phyloP scores from a whole-genome alignment of 2,888 invertebrate genomes.

The Isoperla grammatica region DNA sequence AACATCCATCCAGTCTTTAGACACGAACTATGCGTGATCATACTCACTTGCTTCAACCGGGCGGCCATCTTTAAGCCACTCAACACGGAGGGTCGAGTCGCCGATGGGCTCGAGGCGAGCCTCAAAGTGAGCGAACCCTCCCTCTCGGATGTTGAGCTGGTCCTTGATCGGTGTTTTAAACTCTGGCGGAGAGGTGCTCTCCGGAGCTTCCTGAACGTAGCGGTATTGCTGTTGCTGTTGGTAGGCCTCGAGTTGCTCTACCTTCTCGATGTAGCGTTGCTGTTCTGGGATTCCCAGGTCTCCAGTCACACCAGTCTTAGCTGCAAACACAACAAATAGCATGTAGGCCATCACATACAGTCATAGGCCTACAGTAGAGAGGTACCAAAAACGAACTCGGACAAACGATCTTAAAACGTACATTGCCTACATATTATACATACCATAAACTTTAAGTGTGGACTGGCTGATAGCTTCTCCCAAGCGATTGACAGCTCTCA shows the following conservation, averaged over 20 bases:
- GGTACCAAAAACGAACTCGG: too few species aligned
- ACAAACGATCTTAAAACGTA: too few species aligned
- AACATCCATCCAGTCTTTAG: too few species aligned
- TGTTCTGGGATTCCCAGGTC: slow-evolving; percentile 88
- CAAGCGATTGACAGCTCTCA: slow-evolving; percentile 82
- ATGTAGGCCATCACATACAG: too few species aligned
- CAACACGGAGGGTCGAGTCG: slow-evolving; percentile 81
- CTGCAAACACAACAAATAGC: slow-evolving; percentile 34
- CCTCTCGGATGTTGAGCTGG: slow-evolving; percentile 80
- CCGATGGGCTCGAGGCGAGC: slow-evolving; percentile 90
- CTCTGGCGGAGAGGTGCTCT: slow-evolving; percentile 73
- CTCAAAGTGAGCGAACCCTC: slow-evolving; percentile 93
- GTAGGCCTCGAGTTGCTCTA: slow-evolving; percentile 86
- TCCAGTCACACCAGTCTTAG: slow-evolving; percentile 75
- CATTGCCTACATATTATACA: too few species aligned
- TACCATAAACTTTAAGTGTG: slow-evolving; percentile 63
- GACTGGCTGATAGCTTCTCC: slow-evolving; percentile 87
- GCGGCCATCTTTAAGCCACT: slow-evolving; percentile 89
- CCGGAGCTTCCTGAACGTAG: slow-evolving; percentile 72
- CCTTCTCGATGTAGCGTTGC: slow-evolving; percentile 84
- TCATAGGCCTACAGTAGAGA: too few species aligned
- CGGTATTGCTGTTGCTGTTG: slow-evolving; percentile 71
- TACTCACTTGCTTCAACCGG: slow-evolving; percentile 80
- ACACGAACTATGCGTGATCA: too few species aligned
- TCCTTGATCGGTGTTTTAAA: slow-evolving; percentile 87